Percentiles rank a stretch among this genome's conserved stretches.
phyloP scores from a whole-genome alignment of 2,888 invertebrate species.

The Xestobium rufovillosum region DNA sequence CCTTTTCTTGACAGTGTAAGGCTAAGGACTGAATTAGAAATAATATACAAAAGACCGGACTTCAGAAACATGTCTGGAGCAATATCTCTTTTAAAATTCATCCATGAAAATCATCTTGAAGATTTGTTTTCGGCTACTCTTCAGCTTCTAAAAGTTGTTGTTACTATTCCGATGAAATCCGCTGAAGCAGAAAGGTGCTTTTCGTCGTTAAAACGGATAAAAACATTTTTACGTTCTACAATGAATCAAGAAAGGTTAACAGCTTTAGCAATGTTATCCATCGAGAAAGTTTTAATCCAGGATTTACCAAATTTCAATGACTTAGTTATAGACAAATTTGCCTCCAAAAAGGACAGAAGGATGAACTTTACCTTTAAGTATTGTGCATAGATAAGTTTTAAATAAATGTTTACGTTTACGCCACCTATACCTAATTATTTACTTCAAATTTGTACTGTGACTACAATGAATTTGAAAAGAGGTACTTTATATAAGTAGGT shows the following conservation, averaged over 20 bases:
- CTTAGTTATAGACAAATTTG: no score
- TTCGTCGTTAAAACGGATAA: constrained; percentile 26
- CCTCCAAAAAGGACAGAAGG: no score
- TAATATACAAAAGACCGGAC: constrained; percentile 22
- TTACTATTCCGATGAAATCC: constrained; percentile 29
- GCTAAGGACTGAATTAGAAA: constrained; percentile 24
- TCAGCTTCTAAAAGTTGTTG: constrained; percentile 27
- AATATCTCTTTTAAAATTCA: constrained; percentile 18
- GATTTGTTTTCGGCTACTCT: constrained; percentile 24
- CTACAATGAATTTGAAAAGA: no score
- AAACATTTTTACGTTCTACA: no score
- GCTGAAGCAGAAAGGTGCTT: constrained; percentile 26
- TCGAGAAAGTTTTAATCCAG: no score
- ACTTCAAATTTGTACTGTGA: no score
- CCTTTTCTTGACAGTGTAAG: constrained; percentile 23
- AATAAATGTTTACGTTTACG: no score
- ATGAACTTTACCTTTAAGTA: no score
- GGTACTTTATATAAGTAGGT: no score
- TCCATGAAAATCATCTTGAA: constrained; percentile 22
- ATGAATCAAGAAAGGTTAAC: constrained; percentile 25
- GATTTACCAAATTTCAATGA: no score
- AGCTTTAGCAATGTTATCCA: constrained; percentile 27
- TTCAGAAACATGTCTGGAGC: constrained; percentile 19
- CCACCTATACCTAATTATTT: no score
- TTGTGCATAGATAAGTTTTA: no score